Conservation (phyloP, 2,113 vertebrate species). For the Trichomycterus rosablanca region DNA sequence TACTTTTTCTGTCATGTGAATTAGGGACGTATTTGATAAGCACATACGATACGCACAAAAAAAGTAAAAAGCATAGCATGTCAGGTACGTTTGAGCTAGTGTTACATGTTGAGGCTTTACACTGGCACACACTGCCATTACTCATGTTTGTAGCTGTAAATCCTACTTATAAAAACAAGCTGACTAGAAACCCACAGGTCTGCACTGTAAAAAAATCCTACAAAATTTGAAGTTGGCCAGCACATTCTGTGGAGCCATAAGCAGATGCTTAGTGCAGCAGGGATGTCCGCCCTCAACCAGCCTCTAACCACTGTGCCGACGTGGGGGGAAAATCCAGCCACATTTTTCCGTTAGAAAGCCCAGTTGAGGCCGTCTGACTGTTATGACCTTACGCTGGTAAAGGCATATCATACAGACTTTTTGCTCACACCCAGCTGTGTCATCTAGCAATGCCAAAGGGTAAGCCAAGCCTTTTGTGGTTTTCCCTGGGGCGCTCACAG, state of each 20-base stretch:
- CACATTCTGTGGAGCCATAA: constrained; percentile 13
- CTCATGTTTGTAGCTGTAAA: constrained; percentile 24
- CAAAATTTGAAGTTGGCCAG: constrained; percentile 19
- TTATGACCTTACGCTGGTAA: constrained; percentile 60
- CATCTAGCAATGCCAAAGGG: constrained; percentile 52
- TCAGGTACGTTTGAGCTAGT: constrained; percentile 46
- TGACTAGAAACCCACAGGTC: constrained; percentile 17
- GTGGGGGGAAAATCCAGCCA: constrained; percentile 52
- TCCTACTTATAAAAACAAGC: constrained; percentile 25
- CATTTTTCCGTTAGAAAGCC: constrained; percentile 62
- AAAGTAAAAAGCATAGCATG: constrained; percentile 35
- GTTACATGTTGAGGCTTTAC: constrained; percentile 47
- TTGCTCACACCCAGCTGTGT: constrained; percentile 65
- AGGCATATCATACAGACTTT: constrained; percentile 57
- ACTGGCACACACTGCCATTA: constrained; percentile 43
- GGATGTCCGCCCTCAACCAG: constrained; percentile 53
- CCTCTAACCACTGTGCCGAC: constrained; percentile 53
- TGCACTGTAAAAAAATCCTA: neutral
- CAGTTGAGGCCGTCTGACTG: constrained; percentile 41
- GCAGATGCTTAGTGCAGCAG: constrained; percentile 45
- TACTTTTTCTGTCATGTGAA: too few species aligned
- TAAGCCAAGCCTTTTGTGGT: constrained; percentile 41
- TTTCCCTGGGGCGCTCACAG: constrained; percentile 19
- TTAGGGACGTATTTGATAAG: too few species aligned
- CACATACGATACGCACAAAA: too few species aligned